phyloP scores from a whole-genome alignment of 2,888 invertebrate genomes.

The Drosophila mimica region DNA sequence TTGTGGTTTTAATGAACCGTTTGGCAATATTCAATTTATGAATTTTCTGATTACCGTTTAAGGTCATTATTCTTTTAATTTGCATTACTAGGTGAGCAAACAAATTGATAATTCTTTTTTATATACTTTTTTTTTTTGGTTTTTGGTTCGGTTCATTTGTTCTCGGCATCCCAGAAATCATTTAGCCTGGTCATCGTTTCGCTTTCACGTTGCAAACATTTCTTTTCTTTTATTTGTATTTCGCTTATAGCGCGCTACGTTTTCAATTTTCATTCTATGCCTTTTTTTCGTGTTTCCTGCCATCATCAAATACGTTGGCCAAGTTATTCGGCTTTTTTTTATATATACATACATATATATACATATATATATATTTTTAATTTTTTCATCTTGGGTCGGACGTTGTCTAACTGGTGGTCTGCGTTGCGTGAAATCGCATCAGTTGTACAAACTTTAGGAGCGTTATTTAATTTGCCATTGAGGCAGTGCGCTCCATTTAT shows the following conservation, averaged over 20 bases:
- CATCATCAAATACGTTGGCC: constrained; percentile 19
- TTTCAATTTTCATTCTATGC: constrained; percentile 60
- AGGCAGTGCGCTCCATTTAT: constrained; percentile 78
- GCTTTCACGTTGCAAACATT: constrained; percentile 44
- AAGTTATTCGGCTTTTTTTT: constrained; percentile 26
- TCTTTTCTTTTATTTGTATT: constrained; percentile 52
- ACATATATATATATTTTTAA: constrained; percentile 23
- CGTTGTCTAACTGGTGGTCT: constrained; percentile 59
- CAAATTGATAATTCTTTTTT: constrained; percentile 17
- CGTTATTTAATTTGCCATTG: constrained; percentile 80
- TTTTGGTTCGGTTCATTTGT: constrained; percentile 65
- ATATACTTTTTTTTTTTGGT: constrained; percentile 1
- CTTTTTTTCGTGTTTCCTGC: constrained; percentile 26
- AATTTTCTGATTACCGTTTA: constrained; percentile 5
- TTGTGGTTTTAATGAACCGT: not conserved
- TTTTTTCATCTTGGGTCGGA: constrained; percentile 30
- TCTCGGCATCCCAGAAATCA: constrained; percentile 47
- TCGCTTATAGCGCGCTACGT: constrained; percentile 49
- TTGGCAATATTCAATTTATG: not conserved
- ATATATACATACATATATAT: not conserved
- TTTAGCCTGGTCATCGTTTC: constrained; percentile 40
- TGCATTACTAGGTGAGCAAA: constrained; percentile 21
- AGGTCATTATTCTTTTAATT: constrained; percentile 13
- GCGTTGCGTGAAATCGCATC: constrained; percentile 78
- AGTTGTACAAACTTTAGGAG: constrained; percentile 80